Evolutionary conservation across 2,888 invertebrate genomes (phyloP), one percentile per base, ranked within the genome.

Genomic region (Cheilosia impressa): DNA sequence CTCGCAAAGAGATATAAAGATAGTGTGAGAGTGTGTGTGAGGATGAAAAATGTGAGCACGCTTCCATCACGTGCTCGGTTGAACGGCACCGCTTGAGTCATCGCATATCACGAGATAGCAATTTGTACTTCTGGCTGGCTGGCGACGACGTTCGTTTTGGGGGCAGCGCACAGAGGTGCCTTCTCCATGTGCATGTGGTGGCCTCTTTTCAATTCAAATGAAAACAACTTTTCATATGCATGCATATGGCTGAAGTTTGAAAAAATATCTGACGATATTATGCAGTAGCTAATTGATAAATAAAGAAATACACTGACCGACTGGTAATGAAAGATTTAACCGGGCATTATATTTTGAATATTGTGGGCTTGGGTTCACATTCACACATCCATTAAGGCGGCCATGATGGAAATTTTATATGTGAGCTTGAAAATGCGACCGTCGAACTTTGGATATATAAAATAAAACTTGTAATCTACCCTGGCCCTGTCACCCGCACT

Each of bases 31-130:
- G 19, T 24, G 10, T 15, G 17, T 38, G 13, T 38, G 13, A 27
- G 27, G 22, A 53, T 63, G 52, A 57, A 31, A 27, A 38, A 58
- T 57, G 47, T 63, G 24, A 15, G 4, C 62, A 85, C 80, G 85
- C 85, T 81, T 85, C 63, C 62, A 85, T 85, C 85, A 81, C 85
- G 81, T 85, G 85, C 66, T 85, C 72, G 62, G 62, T 38, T 43
- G 66, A 75, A 55, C 52, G 75, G 63, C 71, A 80, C 76, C 72
- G 52, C 72, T 81, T 85, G 85, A 85, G 68, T 85, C 85, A 85
- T 85, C 85, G 71, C 81, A 81, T 81, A 81, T 85, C 85, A 76
- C 81, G 85, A 81, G 85, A 81, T 75, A 52, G 68, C 72, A 75
- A 66, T 73, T 78, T 78, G 68, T 52, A 9, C 3, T 31, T 52